Evolutionary conservation across 2,888 invertebrate species (phyloP).

Genomic region (Lapara coniferarum): DNA sequence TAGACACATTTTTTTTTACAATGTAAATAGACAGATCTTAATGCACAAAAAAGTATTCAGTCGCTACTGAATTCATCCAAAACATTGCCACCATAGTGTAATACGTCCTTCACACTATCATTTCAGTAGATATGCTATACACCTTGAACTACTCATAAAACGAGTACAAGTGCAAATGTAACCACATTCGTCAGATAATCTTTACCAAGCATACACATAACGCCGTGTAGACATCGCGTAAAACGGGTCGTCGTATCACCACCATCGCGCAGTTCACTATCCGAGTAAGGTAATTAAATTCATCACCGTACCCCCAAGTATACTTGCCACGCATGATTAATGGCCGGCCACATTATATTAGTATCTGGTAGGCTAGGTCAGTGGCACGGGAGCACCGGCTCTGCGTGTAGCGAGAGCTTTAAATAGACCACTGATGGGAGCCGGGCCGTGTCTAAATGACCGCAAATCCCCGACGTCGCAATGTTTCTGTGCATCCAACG

Average conservation of each 20-base stretch:
- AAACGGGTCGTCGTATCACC: neutral
- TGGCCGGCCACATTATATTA: conserved; percentile 36
- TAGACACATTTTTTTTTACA: no score
- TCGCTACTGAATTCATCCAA: no score
- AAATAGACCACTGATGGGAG: conserved; percentile 54
- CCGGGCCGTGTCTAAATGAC: conserved; percentile 51
- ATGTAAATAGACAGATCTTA: no score
- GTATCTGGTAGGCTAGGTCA: conserved; percentile 63
- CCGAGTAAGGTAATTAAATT: conserved; percentile 19
- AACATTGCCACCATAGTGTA: no score
- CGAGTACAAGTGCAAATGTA: neutral
- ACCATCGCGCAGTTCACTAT: neutral
- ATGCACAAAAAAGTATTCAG: no score
- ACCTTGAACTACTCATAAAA: no score
- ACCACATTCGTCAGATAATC: neutral
- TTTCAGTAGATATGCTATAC: no score
- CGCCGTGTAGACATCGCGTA: neutral
- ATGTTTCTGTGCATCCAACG: conserved; percentile 31
- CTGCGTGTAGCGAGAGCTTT: conserved; percentile 44
- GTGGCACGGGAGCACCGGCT: conserved; percentile 57
- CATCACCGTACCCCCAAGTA: conserved; percentile 2
- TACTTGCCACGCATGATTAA: conserved; percentile 15
- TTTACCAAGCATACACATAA: neutral
- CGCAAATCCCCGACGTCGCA: conserved; percentile 51
- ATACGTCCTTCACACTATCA: no score